phyloP scores from a whole-genome alignment of 2,113 vertebrate species.

The Sterrhoptilus dennistouni region DNA sequence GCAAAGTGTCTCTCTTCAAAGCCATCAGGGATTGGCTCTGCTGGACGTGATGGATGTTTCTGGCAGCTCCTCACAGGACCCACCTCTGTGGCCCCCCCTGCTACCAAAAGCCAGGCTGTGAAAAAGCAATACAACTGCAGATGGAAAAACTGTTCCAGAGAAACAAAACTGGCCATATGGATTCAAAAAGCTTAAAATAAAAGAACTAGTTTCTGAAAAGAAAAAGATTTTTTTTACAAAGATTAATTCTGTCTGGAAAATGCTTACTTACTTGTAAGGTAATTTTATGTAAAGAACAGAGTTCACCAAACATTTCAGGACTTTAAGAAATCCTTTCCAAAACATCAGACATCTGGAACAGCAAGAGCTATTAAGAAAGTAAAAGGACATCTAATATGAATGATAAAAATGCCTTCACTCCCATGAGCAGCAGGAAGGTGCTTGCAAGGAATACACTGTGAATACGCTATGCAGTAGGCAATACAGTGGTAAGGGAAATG shows the following conservation, averaged over 20 bases:
- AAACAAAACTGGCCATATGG: neutral
- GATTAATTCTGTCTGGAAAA: neutral
- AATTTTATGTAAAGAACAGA: neutral
- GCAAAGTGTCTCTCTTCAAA: neutral
- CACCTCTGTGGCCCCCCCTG: neutral
- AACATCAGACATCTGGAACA: neutral
- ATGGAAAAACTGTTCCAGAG: neutral
- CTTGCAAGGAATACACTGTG: neutral
- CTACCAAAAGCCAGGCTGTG: neutral
- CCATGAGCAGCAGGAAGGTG: neutral
- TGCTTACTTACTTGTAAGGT: neutral
- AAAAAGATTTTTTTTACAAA: neutral
- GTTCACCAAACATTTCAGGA: neutral
- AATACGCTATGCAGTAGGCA: neutral
- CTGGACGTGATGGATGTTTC: neutral
- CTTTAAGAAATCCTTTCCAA: neutral
- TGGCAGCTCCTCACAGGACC: neutral
- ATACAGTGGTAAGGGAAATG: neutral
- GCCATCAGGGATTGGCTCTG: neutral
- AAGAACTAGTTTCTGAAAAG: neutral
- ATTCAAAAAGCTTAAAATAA: neutral
- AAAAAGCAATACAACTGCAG: neutral
- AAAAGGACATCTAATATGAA: neutral
- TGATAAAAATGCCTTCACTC: neutral
- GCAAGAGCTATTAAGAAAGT: neutral